Conservation (phyloP, 2,113 vertebrate genomes). For the Procavia capensis region DNA sequence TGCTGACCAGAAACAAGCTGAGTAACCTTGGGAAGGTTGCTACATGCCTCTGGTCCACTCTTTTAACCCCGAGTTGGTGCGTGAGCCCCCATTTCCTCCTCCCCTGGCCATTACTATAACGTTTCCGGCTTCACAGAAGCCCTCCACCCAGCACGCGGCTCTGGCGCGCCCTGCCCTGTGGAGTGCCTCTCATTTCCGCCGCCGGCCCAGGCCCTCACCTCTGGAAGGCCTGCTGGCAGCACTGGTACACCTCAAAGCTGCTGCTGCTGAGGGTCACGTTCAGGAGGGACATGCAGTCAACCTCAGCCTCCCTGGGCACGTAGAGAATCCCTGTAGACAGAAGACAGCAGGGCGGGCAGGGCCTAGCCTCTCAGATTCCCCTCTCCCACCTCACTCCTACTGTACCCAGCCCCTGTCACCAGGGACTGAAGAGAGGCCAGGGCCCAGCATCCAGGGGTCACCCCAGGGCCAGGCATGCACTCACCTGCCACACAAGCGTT, state of each 20-base stretch:
- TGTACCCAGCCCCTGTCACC: too few species aligned
- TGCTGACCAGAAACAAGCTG: not conserved
- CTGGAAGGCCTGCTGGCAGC: constrained; percentile 90
- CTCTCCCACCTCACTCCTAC: too few species aligned
- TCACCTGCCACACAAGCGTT: constrained; percentile 96
- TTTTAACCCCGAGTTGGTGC: not conserved
- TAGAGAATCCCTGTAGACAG: constrained; percentile 91
- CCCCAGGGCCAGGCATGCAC: not conserved
- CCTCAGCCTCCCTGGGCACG: constrained; percentile 79
- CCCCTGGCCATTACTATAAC: not conserved
- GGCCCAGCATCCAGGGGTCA: not conserved
- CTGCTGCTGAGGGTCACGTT: constrained; percentile 79
- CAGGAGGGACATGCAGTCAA: constrained; percentile 88
- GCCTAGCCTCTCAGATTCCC: accelerated
- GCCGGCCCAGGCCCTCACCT: constrained; percentile 84
- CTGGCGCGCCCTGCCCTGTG: accelerated
- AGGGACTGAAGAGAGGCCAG: not conserved
- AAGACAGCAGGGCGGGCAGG: not conserved
- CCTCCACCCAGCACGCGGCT: accelerated
- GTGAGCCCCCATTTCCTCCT: not conserved
- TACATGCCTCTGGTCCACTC: not conserved
- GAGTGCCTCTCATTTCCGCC: accelerated
- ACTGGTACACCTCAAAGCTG: constrained; percentile 82
- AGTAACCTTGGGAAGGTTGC: not conserved
- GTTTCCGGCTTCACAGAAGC: not conserved